These are phyloP conservation scores for Falco naumanni DNA, from an alignment of 2,797 vertebrate species.

Conservation along the genomic window DNA sequence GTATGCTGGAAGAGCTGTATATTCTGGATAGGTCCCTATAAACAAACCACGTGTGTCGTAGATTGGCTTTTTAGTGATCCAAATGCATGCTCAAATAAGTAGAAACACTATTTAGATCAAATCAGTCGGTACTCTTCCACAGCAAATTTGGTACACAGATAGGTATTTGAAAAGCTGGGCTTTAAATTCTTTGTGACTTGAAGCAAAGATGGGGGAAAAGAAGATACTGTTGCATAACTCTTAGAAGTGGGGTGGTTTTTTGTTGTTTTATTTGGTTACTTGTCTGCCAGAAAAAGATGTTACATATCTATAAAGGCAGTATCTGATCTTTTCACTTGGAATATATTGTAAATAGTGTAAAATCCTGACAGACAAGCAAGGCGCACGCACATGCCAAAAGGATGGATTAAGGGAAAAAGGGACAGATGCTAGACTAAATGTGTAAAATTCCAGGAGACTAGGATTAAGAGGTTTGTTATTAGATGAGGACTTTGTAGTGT, in stretches of 20 bases:
- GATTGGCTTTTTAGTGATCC: background rate
- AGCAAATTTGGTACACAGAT: background rate
- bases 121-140: background rate
- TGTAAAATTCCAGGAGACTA: slow-evolving; percentile 2
- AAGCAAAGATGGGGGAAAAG: background rate
- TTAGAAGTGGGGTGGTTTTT: background rate
- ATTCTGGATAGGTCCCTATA: background rate
- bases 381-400: background rate
- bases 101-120: background rate
- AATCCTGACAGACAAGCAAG: background rate
- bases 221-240: background rate
- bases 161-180: background rate
- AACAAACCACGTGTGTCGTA: background rate
- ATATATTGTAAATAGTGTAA: background rate
- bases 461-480: background rate
- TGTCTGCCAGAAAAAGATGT: background rate
- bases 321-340: background rate
- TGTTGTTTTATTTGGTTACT: background rate
- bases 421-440: background rate
- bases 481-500: background rate
- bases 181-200: background rate
- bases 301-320: background rate
- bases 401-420: background rate
- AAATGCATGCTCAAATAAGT: background rate
- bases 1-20: background rate